Evolutionary conservation across 2,888 invertebrate genomes (phyloP).

Genomic region (Cistogaster globosa): DNA sequence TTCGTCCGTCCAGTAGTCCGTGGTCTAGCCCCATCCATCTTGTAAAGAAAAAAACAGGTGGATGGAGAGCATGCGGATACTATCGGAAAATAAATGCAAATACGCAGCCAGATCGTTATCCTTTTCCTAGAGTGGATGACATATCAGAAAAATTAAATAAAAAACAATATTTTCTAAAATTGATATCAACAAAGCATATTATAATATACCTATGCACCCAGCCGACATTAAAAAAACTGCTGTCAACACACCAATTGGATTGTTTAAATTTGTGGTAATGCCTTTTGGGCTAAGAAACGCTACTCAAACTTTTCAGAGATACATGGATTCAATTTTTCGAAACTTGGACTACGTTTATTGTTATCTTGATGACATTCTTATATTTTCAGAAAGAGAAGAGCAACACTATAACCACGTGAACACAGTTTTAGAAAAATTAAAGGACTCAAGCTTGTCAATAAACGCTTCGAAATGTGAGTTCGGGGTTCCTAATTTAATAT

Average conservation of each 20-base stretch:
- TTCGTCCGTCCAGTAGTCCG: constrained; percentile 46
- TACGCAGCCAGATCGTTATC: constrained; percentile 56
- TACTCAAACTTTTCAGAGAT: constrained; percentile 79
- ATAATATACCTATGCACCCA: constrained; percentile 74
- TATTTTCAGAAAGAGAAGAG: constrained; percentile 71
- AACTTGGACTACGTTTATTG: constrained; percentile 73
- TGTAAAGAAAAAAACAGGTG: constrained; percentile 38
- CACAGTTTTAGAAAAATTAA: constrained; percentile 70
- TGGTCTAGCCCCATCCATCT: no score
- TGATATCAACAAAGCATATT: constrained; percentile 35
- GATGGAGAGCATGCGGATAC: constrained; percentile 57
- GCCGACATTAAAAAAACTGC: no score
- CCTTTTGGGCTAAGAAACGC: constrained; percentile 76
- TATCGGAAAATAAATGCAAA: constrained; percentile 42
- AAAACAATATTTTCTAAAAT: constrained; percentile 45
- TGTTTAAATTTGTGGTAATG: constrained; percentile 78
- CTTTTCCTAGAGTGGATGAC: constrained; percentile 44
- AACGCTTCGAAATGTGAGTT: constrained; percentile 72
- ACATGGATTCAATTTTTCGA: constrained; percentile 75
- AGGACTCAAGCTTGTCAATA: constrained; percentile 71
- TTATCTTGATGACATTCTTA: constrained; percentile 77
- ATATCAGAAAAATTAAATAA: constrained; percentile 16
- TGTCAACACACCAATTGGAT: constrained; percentile 72
- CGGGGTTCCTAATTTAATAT: constrained; percentile 45
- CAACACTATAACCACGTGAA: constrained; percentile 72